Base-by-base conservation (phyloP, 2,888 invertebrate species). In the Drosophila acutilabella region DNA sequence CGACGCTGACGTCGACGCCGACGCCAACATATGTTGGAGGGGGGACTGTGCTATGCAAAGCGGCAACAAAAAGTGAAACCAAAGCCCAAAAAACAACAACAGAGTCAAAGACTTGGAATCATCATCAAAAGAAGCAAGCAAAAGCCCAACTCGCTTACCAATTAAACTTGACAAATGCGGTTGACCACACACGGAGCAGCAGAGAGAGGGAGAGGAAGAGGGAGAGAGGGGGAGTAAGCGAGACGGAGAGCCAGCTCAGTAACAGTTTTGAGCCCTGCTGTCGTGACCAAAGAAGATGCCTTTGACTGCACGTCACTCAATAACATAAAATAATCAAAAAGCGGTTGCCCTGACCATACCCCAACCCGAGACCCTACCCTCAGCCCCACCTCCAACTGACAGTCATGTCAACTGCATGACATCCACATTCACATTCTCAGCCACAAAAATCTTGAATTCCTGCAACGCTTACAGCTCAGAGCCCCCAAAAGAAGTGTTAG, bases 151-250 rank as follows among this genome's bases (percentile, higher is more conserved):
- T 79, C 84, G 81, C 77, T 67, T 87, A 80, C 88, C 89, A 83
- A 87, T 84, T 89, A 89, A 89, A 89, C 83, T 80, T 90, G 87
- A 90, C 89, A 89, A 89, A 89, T 89, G 86, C 76, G 84, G 83
- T 87, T 83, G 90, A 88, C 91, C 91, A 89, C 91, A 91, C 89
- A 80, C 75, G 79, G 79, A 78, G 71, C 81, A 70, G 13, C 45
- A 40, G 36, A 20, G 18, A 2, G 42, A 8, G 30, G 33, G 8
- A 30, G 11, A 20, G 7, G 3, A 42, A 10, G 13, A 20, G 42
- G 7, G 16, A 30, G 2, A n/a, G 2, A 54, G 53, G 23, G n/a
- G 18, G n/a, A 18, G n/a, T 13, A 16, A 16, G 18, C 3, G 40
- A 40, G 4, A 41, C 6, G 1, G 11, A 26, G 7, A 30, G 7